phyloP scores from a whole-genome alignment of 2,888 invertebrate genomes.

The Abscondita cerata region DNA sequence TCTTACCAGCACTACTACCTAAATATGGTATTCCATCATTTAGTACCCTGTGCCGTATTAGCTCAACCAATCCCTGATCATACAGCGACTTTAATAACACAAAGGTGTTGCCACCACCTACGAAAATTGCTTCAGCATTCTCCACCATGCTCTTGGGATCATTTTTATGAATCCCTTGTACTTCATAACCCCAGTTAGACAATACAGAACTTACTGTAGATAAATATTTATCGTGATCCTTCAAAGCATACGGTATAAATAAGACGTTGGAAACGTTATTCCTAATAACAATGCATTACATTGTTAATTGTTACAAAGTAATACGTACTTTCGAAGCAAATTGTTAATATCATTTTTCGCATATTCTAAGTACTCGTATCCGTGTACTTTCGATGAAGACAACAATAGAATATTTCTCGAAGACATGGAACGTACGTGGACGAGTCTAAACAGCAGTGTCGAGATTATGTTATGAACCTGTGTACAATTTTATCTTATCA shows the following conservation, averaged over 20 bases:
- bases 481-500: no score
- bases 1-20: conserved; percentile 43
- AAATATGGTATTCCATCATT: conserved; percentile 52
- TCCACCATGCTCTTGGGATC: conserved; percentile 66
- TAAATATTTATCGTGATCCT: conserved; percentile 71
- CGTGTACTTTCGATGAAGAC: conserved; percentile 75
- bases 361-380: conserved; percentile 70
- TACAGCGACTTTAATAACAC: conserved; percentile 73
- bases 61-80: conserved; percentile 68
- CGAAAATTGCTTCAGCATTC: conserved; percentile 72
- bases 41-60: conserved; percentile 69
- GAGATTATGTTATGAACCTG: no score
- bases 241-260: conserved; percentile 79
- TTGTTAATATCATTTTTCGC: conserved; percentile 68
- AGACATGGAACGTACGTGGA: no score
- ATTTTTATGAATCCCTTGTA: conserved; percentile 71
- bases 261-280: conserved; percentile 69
- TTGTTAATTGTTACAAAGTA: background rate
- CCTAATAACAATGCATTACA: conserved; percentile 53
- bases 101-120: conserved; percentile 86
- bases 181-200: conserved; percentile 69
- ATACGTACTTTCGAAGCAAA: conserved; percentile 66
- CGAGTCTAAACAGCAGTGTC: no score
- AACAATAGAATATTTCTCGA: conserved; percentile 66
- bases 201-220: conserved; percentile 66